phyloP scores from a whole-genome alignment of 2,113 vertebrate genomes.

The Dinomys branickii region DNA sequence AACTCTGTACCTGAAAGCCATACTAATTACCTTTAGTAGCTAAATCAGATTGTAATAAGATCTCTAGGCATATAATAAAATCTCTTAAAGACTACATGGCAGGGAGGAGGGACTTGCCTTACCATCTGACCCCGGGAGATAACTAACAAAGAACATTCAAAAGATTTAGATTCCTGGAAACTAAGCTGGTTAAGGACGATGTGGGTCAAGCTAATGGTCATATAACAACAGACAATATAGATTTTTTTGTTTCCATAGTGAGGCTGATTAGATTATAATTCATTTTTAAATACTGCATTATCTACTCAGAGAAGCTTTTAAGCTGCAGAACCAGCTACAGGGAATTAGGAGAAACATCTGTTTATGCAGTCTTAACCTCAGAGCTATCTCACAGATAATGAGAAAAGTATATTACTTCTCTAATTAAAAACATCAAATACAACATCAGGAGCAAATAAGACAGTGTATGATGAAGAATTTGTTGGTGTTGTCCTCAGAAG shows the following conservation, averaged over 20 bases:
- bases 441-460: conserved; percentile 3
- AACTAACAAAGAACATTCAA: conserved; percentile 17
- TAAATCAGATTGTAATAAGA: background rate
- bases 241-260: background rate
- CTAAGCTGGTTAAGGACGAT: background rate
- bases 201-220: conserved; percentile 21
- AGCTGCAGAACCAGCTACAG: background rate
- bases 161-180: conserved; percentile 42
- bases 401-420: conserved; percentile 31
- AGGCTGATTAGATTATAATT: conserved; percentile 42
- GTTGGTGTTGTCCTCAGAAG: background rate
- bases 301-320: conserved; percentile 33
- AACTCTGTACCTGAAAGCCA: background rate
- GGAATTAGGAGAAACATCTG: background rate
- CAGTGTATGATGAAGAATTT: conserved; percentile 13
- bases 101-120: background rate
- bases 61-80: conserved; percentile 8
- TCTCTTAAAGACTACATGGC: background rate
- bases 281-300: conserved; percentile 32
- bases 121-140: background rate
- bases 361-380: background rate
- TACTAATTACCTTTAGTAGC: background rate
- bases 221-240: background rate
- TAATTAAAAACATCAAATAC: conserved; percentile 10
- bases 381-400: background rate